phyloP scores from a whole-genome alignment of 2,797 vertebrate genomes.

The Siniperca obscura region DNA sequence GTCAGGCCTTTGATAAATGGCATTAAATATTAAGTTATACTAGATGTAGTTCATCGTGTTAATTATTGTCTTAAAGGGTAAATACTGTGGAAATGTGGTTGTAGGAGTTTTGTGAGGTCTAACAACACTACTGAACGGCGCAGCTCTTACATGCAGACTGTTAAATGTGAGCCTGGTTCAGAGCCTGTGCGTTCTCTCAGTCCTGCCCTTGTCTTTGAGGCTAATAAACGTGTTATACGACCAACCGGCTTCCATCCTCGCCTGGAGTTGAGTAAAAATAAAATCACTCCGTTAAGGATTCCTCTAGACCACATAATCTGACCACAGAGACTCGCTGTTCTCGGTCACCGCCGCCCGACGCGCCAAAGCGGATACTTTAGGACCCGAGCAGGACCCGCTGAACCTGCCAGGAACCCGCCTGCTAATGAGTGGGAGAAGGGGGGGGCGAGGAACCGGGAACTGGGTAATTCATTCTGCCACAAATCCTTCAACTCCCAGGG shows the following conservation, averaged over 20 bases:
- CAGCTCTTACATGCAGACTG: constrained; percentile 29
- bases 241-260: constrained; percentile 57
- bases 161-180: constrained; percentile 50
- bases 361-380: constrained; percentile 51
- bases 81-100: constrained; percentile 18
- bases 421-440: constrained; percentile 56
- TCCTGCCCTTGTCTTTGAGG: constrained; percentile 62
- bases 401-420: constrained; percentile 64
- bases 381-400: constrained; percentile 49
- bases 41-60: constrained; percentile 20
- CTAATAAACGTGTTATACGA: constrained; percentile 78
- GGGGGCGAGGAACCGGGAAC: constrained; percentile 4
- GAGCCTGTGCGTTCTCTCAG: constrained; percentile 45
- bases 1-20: background rate
- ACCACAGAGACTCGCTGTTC: constrained; percentile 77
- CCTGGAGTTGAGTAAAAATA: constrained; percentile 65
- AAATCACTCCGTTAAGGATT: constrained; percentile 69
- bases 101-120: constrained; percentile 45
- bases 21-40: constrained; percentile 12
- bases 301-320: constrained; percentile 71
- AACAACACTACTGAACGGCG: constrained; percentile 24
- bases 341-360: constrained; percentile 55
- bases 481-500: constrained; percentile 24
- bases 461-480: constrained; percentile 27
- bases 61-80: background rate